Percentiles rank a stretch among this genome's conserved stretches.
phyloP scores from a whole-genome alignment of 2,113 vertebrate genomes.

The Lontra canadensis region DNA sequence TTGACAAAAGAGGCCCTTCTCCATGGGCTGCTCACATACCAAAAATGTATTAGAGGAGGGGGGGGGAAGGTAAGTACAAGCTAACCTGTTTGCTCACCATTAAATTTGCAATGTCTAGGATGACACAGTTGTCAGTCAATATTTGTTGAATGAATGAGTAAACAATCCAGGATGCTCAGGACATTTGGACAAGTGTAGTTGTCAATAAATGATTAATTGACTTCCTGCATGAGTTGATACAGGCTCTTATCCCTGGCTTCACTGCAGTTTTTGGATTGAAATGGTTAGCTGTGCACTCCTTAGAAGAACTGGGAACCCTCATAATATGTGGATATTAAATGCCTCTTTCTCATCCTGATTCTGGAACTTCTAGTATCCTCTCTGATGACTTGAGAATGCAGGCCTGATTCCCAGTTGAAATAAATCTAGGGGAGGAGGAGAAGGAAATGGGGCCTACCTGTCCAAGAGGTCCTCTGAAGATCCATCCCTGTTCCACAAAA shows the following conservation, averaged over 20 bases:
- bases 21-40: neutral
- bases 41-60: neutral
- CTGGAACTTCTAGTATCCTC: neutral
- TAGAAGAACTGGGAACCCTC: neutral
- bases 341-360: neutral
- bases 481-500: neutral
- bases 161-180: neutral
- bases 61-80: neutral
- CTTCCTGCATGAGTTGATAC: neutral
- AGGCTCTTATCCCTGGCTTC: neutral
- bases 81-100: neutral
- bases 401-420: neutral
- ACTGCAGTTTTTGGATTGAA: neutral
- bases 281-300: neutral
- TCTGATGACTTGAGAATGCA: neutral
- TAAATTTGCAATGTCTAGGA: neutral
- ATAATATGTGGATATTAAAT: neutral
- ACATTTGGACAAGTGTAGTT: neutral
- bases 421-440: neutral
- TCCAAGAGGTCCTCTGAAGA: neutral
- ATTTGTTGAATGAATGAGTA: constrained; percentile 1
- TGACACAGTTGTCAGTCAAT: neutral
- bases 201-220: neutral
- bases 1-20: neutral
- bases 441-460: neutral